These are phyloP conservation scores for Epinephelus moara DNA, from an alignment of 2,113 vertebrate species.

Conservation along the genomic window DNA sequence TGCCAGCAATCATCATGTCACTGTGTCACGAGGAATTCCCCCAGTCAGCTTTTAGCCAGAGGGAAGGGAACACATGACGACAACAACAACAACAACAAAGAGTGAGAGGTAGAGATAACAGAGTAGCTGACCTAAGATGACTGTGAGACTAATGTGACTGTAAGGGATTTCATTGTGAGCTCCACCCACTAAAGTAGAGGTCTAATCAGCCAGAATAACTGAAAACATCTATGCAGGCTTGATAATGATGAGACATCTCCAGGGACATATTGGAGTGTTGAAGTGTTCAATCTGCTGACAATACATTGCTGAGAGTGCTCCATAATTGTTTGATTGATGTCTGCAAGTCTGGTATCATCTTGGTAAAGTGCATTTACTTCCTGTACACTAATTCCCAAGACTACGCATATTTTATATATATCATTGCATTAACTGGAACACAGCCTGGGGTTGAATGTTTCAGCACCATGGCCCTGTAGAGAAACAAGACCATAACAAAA, in stretches of 20 bases:
- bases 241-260: background rate
- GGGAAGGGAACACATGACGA: conserved; percentile 26
- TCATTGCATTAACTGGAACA: background rate
- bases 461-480: background rate
- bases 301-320: background rate
- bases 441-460: background rate
- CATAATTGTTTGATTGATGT: background rate
- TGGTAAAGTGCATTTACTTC: background rate
- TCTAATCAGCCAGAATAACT: background rate
- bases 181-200: background rate
- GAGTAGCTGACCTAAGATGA: conserved; percentile 10
- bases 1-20: conserved; percentile 70
- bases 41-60: conserved; percentile 53
- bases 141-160: background rate
- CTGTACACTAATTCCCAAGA: background rate
- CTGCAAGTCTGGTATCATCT: background rate
- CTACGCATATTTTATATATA: background rate
- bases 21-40: conserved; percentile 43
- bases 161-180: background rate
- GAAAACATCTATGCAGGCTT: background rate
- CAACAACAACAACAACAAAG: background rate
- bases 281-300: background rate
- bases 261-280: background rate
- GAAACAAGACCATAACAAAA: background rate
- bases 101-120: conserved; percentile 6